phyloP scores from a whole-genome alignment of 2,113 vertebrate genomes.

The Phasianus colchicus region DNA sequence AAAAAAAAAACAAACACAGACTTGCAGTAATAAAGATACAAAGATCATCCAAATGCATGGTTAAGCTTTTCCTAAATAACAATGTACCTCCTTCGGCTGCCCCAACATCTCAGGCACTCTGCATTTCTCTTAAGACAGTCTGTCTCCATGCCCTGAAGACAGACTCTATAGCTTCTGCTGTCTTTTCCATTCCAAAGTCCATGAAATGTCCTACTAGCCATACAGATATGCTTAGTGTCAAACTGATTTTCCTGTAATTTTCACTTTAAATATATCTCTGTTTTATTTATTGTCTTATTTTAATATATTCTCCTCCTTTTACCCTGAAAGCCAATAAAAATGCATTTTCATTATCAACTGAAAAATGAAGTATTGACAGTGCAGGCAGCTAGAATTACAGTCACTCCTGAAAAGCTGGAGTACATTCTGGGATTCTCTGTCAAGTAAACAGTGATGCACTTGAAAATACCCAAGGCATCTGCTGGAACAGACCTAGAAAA shows the following conservation, averaged over 20 bases:
- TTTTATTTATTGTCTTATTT: not conserved
- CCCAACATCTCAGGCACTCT: not conserved
- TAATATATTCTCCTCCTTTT: not conserved
- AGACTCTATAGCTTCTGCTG: not conserved
- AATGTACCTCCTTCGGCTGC: not conserved
- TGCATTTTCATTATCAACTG: not conserved
- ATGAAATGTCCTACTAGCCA: not conserved
- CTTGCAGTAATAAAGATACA: not conserved
- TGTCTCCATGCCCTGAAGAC: not conserved
- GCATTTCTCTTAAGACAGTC: not conserved
- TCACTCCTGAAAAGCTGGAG: not conserved
- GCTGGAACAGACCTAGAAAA: not conserved
- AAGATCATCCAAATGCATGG: not conserved
- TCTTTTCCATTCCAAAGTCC: not conserved
- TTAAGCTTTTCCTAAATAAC: not conserved
- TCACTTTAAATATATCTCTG: not conserved
- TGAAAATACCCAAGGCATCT: not conserved
- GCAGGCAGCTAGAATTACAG: not conserved
- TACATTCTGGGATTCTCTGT: not conserved
- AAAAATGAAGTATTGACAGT: not conserved
- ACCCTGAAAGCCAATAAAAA: not conserved
- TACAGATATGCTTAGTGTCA: not conserved
- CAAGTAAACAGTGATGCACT: not conserved
- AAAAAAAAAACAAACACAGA: not conserved
- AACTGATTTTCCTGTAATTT: not conserved